Base-by-base conservation (phyloP, 2,888 invertebrate genomes). In the Sicus ferrugineus region DNA sequence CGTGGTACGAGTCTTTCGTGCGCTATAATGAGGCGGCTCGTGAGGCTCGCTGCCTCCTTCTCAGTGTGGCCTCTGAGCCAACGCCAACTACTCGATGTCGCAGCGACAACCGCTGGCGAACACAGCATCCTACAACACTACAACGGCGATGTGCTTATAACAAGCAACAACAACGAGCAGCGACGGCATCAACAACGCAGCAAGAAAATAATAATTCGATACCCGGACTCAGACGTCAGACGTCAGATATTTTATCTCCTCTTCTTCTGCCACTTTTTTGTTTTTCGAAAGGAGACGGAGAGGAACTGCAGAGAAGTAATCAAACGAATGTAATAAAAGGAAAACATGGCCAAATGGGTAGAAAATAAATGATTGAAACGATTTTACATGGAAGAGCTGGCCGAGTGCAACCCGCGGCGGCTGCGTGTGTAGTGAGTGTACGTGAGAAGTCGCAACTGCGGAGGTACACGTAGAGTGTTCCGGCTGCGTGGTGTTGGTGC, bases 1-100 rank as follows among this genome's bases (percentile, higher is more conserved):
- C 70, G 67, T 68, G 48, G 63, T 69, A 67, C 70, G 56, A 70
- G 66, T 74, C 73, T 73, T 74, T 74, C 50, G 70, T 71, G 71
- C 65, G 14, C 9, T 1, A 4, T n/a, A 23, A 9, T 34, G 30
- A n/a, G 56, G 34, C 48, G 38, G n/a, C 11, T 31, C 28, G 4
- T 31, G 42, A 23, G 31, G n/a, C 21, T 50, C 16, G 9, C n/a
- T 38, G 38, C 30, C 2, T 42, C 5, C 54, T 65, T 54, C 54
- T 54, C 65, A 6, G 54, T 26, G 65, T 65, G 54, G n/a, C n/a
- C n/a, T n/a, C n/a, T n/a, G n/a, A n/a, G n/a, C n/a, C 54, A 61
- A 2, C 61, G 42, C 38, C 14, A 38, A 14, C 14, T 38, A 6
- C 16, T 42, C 21, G 61, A 61, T 30, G 14, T n/a, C 21, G 31